These are phyloP conservation scores for Coenonympha arcania DNA, from an alignment of 2,888 invertebrate genomes.

Conservation along the genomic window DNA sequence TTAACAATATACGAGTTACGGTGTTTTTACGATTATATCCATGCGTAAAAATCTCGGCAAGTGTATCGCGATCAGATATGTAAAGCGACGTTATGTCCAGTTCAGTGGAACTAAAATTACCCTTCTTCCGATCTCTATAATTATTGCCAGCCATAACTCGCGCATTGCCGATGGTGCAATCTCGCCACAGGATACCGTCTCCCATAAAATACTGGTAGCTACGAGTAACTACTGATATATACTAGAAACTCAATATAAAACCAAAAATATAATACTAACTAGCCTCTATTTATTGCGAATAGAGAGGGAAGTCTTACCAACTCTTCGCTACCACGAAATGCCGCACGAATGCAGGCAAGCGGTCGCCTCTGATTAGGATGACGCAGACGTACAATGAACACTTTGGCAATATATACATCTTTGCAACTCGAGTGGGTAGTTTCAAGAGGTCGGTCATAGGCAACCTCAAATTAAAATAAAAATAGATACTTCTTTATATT, in stretches of 20 bases:
- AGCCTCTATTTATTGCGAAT: not conserved
- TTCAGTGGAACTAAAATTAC: slow-evolving; percentile 7
- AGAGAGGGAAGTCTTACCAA: too few species aligned
- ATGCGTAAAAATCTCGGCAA: slow-evolving; percentile 6
- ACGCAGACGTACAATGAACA: too few species aligned
- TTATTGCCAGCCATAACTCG: slow-evolving; percentile 24
- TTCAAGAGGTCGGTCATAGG: too few species aligned
- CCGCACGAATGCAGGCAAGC: too few species aligned
- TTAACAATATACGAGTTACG: too few species aligned
- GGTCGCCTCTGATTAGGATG: too few species aligned
- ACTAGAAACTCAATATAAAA: not conserved
- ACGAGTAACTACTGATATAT: not conserved
- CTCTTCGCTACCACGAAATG: too few species aligned
- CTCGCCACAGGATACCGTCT: slow-evolving; percentile 22
- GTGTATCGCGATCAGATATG: slow-evolving; percentile 9
- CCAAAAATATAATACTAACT: not conserved
- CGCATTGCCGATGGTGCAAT: slow-evolving; percentile 19
- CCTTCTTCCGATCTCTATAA: slow-evolving; percentile 18
- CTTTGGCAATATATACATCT: too few species aligned
- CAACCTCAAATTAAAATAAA: too few species aligned
- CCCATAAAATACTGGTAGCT: slow-evolving; percentile 21
- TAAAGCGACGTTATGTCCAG: slow-evolving; percentile 6
- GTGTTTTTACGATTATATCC: not conserved
- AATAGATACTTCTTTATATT: too few species aligned
- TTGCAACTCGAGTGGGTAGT: too few species aligned